Percentiles rank a stretch among this genome's conserved stretches.
These are phyloP conservation scores for Petrocephalus schoutedeni DNA, from an alignment of 2,797 vertebrate species.

Conservation along the genomic window DNA sequence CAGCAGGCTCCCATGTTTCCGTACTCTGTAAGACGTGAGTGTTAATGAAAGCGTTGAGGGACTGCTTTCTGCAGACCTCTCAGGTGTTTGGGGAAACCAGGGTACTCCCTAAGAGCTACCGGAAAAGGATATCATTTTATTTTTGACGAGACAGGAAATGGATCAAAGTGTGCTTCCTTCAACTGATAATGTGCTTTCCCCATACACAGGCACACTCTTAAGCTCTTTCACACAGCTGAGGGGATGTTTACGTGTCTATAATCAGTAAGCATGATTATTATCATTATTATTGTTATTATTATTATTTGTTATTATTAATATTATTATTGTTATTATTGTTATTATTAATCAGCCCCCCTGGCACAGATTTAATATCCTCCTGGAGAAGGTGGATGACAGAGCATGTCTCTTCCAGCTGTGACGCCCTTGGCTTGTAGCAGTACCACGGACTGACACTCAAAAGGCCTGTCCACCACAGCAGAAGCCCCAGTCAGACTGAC, in stretches of 20 bases:
- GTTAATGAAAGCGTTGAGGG: not conserved
- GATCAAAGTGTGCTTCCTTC: slow-evolving; percentile 44
- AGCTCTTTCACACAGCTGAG: not conserved
- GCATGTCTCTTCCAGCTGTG: not conserved
- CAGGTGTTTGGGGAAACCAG: slow-evolving; percentile 24
- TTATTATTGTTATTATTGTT: too few species aligned
- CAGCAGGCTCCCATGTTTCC: not conserved
- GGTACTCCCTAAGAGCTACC: slow-evolving; percentile 43
- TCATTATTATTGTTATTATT: not conserved
- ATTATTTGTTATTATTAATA: too few species aligned
- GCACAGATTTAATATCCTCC: not conserved
- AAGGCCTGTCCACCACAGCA: not conserved
- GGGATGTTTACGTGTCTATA: not conserved
- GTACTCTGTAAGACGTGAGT: not conserved
- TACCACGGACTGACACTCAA: not conserved
- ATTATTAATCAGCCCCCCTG: not conserved
- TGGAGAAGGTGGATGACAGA: not conserved
- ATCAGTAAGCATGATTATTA: not conserved
- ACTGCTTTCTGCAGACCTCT: not conserved
- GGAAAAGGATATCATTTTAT: slow-evolving; percentile 40
- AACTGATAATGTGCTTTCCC: slow-evolving; percentile 29
- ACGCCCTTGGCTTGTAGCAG: not conserved
- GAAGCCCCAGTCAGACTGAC: not conserved
- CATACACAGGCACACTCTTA: not conserved
- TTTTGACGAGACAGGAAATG: slow-evolving; percentile 39